Conservation (phyloP, 1,140 invertebrate species). For the Drosophila bocqueti region DNA sequence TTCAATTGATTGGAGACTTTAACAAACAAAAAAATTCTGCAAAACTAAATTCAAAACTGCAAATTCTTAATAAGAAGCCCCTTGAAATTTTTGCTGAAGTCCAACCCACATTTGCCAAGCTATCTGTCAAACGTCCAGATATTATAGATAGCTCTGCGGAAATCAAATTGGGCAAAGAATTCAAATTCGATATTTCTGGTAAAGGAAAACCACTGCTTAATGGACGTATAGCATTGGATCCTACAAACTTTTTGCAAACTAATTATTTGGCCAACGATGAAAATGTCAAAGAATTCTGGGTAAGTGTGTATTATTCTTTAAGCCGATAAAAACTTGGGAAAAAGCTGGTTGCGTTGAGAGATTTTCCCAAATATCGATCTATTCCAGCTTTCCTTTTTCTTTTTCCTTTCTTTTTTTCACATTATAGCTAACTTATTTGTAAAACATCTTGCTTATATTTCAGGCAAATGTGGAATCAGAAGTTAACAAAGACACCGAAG, state of each 20-base stretch:
- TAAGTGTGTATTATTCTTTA: conserved; percentile 74
- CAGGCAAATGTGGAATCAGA: conserved; percentile 68
- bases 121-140: conserved; percentile 85
- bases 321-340: no score
- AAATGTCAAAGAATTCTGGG: conserved; percentile 87
- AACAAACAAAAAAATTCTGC: conserved; percentile 56
- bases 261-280: conserved; percentile 88
- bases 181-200: conserved; percentile 87
- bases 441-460: conserved; percentile 3
- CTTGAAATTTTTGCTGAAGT: conserved; percentile 63
- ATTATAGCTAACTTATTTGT: neutral
- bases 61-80: conserved; percentile 60
- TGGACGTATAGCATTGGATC: conserved; percentile 87
- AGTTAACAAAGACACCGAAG: conserved; percentile 76
- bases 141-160: conserved; percentile 87
- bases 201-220: conserved; percentile 87
- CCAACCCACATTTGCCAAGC: conserved; percentile 57
- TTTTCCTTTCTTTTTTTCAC: neutral
- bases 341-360: no score
- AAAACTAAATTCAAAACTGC: conserved; percentile 61
- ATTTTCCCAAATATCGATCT: no score
- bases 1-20: conserved; percentile 45
- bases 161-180: conserved; percentile 88
- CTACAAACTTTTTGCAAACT: conserved; percentile 89
- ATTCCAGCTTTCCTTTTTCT: no score